Percentiles rank a stretch among this genome's conserved stretches.
Evolutionary conservation across 1,140 invertebrate species (phyloP).

Genomic region (Phocides pigmalion): DNA sequence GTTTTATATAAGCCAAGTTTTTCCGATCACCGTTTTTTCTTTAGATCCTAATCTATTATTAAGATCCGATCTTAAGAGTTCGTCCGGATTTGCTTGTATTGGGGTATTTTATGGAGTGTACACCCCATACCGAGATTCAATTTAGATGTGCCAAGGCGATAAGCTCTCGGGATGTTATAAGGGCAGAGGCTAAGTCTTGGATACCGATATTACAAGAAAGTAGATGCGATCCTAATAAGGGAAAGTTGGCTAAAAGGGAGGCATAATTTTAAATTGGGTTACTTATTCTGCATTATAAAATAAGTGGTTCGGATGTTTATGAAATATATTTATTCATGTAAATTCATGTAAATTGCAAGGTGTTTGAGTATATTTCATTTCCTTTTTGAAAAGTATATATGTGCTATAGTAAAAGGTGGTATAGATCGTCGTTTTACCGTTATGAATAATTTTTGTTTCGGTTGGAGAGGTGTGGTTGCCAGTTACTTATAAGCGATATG

Average conservation of each 20-base stretch:
- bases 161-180: slow-evolving; percentile 38
- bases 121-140: slow-evolving; percentile 67
- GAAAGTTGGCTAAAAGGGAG: not conserved
- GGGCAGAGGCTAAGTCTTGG: slow-evolving; percentile 20
- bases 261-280: slow-evolving; percentile 1
- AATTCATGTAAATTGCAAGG: too few relatives aligned
- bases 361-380: too few relatives aligned
- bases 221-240: slow-evolving; percentile 20
- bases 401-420: too few relatives aligned
- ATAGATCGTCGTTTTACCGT: too few relatives aligned
- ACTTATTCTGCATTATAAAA: too few relatives aligned
- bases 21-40: slow-evolving; percentile 11
- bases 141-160: slow-evolving; percentile 72
- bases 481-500: too few relatives aligned
- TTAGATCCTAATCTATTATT: slow-evolving; percentile 46
- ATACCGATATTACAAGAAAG: slow-evolving; percentile 19
- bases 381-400: too few relatives aligned
- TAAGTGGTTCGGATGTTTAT: too few relatives aligned
- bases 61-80: slow-evolving; percentile 38
- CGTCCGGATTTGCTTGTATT: slow-evolving; percentile 45
- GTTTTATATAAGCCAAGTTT: not conserved
- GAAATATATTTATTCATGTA: too few relatives aligned
- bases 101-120: slow-evolving; percentile 67
- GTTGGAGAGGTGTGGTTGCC: too few relatives aligned
- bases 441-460: too few relatives aligned